Percentiles rank a stretch among this genome's conserved stretches.
Conservation (phyloP, 2,113 vertebrate genomes). For the Pedionomus torquatus region DNA sequence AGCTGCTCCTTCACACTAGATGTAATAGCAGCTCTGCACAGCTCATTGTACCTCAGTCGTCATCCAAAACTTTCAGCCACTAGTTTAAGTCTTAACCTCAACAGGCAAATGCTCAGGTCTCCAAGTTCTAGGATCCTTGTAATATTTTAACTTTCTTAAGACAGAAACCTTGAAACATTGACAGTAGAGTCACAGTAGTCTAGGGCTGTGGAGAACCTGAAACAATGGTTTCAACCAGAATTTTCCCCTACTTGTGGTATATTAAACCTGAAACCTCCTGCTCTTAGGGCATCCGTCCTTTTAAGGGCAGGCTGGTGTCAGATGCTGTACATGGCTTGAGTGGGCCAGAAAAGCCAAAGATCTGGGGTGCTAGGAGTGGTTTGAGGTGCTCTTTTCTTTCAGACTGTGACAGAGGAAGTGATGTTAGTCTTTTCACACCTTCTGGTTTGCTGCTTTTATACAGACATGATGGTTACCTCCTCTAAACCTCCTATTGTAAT, state of each 20-base stretch:
- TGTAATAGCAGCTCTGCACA: background rate
- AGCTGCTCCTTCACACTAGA: background rate
- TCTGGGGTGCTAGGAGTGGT: background rate
- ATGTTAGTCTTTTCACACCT: background rate
- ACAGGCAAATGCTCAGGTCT: background rate
- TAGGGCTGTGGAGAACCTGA: background rate
- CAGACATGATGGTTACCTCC: background rate
- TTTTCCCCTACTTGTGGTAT: background rate
- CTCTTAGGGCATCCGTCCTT: fast-evolving
- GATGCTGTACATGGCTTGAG: background rate
- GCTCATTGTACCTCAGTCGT: background rate
- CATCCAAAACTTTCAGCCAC: background rate
- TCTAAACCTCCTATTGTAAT: background rate
- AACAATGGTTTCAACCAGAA: background rate
- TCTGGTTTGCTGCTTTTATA: background rate
- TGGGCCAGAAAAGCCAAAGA: background rate
- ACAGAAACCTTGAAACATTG: background rate
- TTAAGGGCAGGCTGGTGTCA: background rate
- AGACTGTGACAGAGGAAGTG: background rate
- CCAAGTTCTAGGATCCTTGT: background rate
- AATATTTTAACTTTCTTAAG: background rate
- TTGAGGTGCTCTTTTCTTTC: background rate
- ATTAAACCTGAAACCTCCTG: background rate
- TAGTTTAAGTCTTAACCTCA: background rate
- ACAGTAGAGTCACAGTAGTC: background rate